These are phyloP conservation scores for Pemphigus obesinymphae DNA, from an alignment of 1,140 invertebrate genomes.

Conservation along the genomic window DNA sequence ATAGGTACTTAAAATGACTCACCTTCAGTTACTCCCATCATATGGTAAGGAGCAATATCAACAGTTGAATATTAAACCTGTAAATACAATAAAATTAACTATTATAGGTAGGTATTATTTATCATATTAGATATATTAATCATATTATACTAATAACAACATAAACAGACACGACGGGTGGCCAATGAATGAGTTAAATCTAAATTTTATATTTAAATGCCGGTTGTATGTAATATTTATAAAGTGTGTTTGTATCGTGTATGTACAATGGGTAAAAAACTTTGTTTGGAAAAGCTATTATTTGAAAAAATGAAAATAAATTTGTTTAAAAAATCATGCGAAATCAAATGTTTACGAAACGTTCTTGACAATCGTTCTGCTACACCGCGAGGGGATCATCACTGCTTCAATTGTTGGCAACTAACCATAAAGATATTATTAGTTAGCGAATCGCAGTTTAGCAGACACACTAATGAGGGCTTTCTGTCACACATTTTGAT, in stretches of 20 bases:
- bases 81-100: not conserved
- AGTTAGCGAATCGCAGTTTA: constrained; percentile 8
- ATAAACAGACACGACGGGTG: not conserved
- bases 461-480: not conserved
- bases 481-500: not conserved
- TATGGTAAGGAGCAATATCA: constrained; percentile 37
- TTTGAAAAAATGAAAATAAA: no score
- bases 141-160: not conserved
- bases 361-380: not conserved
- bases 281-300: not conserved
- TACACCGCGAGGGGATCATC: not conserved
- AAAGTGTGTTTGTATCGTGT: no score
- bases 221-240: not conserved
- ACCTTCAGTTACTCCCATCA: constrained; percentile 42
- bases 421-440: constrained; percentile 19
- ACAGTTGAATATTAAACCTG: not conserved
- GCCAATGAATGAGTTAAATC: not conserved
- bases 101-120: not conserved
- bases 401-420: constrained; percentile 6
- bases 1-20: not conserved
- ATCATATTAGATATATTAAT: not conserved
- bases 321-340: not conserved
- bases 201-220: not conserved
- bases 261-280: not conserved
- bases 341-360: constrained; percentile 5